Base-by-base conservation (phyloP, 92 coral and sea anemone genomes). In the Anthopleura xanthogrammica region DNA sequence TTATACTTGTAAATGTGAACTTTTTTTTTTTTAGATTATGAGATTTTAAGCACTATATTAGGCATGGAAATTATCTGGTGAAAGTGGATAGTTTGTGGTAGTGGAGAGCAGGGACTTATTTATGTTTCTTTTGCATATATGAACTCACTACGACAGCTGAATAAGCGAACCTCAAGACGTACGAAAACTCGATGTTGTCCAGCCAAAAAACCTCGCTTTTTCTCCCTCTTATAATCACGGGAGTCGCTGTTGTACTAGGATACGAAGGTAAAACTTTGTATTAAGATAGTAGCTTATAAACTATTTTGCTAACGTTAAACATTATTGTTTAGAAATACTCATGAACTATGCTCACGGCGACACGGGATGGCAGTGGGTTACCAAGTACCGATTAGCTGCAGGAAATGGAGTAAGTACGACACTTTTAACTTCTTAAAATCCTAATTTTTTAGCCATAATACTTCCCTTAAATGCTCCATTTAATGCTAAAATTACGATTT, bases 341-440 rank as follows among this genome's bases (percentile, higher is more conserved):
- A 43, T 92, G 52, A 43, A 77, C 52, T 85, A 66, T 14, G 78
- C 62, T 56, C 66, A 88, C 72, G 85, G 46, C 12, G 85, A 88
- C 58, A 23, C 83, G 17, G 78, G 85, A 13, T 92, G 95, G 95
- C 84, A 83, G 5, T 92, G 95, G 95, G 75, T 87, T 20, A 90
- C 95, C 9, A 86, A 78, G 50, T 87, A 85, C 22, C 81, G 89
- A 72, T 78, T 92, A 8, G 93, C 91, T 1, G n/a, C 84, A 11
- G 92, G 90, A 70, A 85, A 90, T 50, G 95, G 95, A 85, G 95
- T 92, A 80, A 54, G 58, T 54, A 54, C 11, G 36, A 62, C 24
- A 1, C 70, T 20, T 62, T 62, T 62, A 62, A 54, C 14, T 54
- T 8, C 14, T 54, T 11, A 54, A 2, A 54, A 54, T 0, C 13